phyloP scores from a whole-genome alignment of 2,888 invertebrate genomes.

The Pemphredon lugubris region DNA sequence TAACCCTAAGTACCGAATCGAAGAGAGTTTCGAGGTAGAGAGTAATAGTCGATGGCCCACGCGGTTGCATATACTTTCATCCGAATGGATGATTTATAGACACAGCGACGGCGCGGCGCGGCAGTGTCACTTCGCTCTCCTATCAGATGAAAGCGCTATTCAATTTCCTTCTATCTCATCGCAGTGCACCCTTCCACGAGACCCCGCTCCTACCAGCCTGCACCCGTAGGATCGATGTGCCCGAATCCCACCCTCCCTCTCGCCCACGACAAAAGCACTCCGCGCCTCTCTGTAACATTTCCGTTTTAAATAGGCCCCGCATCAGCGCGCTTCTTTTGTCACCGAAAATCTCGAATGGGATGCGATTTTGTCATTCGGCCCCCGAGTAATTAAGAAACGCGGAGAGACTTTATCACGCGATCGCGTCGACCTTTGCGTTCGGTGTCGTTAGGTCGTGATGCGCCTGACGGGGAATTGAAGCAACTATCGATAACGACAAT shows the following conservation, averaged over 20 bases:
- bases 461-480: too few species aligned
- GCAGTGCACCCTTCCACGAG: slow-evolving; percentile 44
- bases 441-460: too few species aligned
- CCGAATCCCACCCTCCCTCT: slow-evolving; percentile 33
- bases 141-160: slow-evolving; percentile 53
- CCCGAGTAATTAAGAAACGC: neutral
- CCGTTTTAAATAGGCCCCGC: slow-evolving; percentile 51
- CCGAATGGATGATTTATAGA: slow-evolving; percentile 39
- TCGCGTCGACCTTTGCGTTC: neutral
- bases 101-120: slow-evolving; percentile 31
- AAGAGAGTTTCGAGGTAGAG: too few species aligned
- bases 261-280: slow-evolving; percentile 39
- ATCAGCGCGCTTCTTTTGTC: slow-evolving; percentile 18
- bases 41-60: too few species aligned
- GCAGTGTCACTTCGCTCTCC: slow-evolving; percentile 34
- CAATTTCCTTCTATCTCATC: slow-evolving; percentile 60
- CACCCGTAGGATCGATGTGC: slow-evolving; percentile 54
- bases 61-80: too few species aligned
- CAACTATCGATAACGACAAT: too few species aligned
- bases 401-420: neutral
- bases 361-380: slow-evolving; percentile 12
- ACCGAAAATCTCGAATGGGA: neutral
- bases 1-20: too few species aligned
- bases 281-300: slow-evolving; percentile 38
- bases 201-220: slow-evolving; percentile 43